Percentiles rank a stretch among this genome's conserved stretches.
Conservation (phyloP, 2,797 vertebrate species). For the Poeciliopsis turneri region DNA sequence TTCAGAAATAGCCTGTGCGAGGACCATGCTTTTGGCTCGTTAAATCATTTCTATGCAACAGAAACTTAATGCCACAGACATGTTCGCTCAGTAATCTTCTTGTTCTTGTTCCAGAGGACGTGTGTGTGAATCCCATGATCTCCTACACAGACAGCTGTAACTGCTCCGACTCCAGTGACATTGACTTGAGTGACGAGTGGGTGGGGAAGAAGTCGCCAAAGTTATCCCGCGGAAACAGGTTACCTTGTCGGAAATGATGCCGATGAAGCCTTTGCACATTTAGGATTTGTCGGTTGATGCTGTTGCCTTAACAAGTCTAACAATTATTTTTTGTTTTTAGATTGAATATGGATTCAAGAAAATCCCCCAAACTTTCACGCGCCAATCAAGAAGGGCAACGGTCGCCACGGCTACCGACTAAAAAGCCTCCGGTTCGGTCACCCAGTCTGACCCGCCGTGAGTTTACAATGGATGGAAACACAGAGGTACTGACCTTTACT, state of each 20-base stretch:
- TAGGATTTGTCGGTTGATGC: background rate
- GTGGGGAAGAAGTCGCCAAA: conserved; percentile 97
- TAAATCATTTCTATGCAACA: conserved; percentile 5
- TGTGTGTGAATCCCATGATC: conserved; percentile 95
- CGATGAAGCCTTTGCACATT: conserved; percentile 1
- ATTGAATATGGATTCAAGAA: conserved; percentile 95
- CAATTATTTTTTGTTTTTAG: conserved; percentile 66
- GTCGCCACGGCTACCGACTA: conserved; percentile 91
- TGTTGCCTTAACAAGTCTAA: background rate
- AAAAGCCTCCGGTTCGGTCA: conserved; percentile 92
- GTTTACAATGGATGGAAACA: conserved; percentile 95
- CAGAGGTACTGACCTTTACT: conserved; percentile 83
- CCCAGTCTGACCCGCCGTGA: conserved; percentile 94
- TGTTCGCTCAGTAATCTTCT: background rate
- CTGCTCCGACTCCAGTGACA: conserved; percentile 98
- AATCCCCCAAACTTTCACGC: conserved; percentile 94
- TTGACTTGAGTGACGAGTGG: conserved; percentile 98
- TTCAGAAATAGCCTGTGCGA: conserved; percentile 33
- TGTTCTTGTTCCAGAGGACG: conserved; percentile 85
- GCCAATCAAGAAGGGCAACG: conserved; percentile 92
- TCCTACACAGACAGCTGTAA: conserved; percentile 98
- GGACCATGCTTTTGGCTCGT: conserved; percentile 13
- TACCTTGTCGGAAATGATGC: conserved; percentile 69
- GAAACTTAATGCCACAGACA: background rate
- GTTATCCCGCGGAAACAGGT: conserved; percentile 95